Evolutionary conservation across 2,797 vertebrate genomes (phyloP).

Genomic region (Clarias fuscus): DNA sequence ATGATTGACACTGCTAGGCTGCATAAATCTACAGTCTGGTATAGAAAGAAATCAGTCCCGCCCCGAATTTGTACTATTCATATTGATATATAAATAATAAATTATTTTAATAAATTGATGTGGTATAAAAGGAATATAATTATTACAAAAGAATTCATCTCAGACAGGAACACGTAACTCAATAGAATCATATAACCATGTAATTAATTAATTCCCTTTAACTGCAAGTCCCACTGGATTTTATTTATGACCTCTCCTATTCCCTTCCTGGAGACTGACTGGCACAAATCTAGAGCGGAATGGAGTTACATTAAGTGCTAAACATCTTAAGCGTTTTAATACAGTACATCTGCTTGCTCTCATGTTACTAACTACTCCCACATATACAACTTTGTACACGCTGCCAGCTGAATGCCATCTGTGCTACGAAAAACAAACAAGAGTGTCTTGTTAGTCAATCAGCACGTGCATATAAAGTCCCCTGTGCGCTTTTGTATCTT

Average conservation of each 20-base stretch:
- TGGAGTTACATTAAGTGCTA: slow-evolving; percentile 7
- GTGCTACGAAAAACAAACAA: slow-evolving; percentile 7
- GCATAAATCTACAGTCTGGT: background rate
- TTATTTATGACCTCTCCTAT: slow-evolving; percentile 5
- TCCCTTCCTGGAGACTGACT: background rate
- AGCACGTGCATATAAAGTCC: background rate
- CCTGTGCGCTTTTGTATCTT: background rate
- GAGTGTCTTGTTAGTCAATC: background rate
- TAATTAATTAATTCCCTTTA: background rate
- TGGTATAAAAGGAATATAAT: background rate
- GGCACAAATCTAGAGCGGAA: background rate
- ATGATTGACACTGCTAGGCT: background rate
- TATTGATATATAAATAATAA: too few species aligned
- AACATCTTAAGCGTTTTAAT: background rate
- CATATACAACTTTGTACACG: background rate
- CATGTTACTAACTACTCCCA: background rate
- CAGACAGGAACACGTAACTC: background rate
- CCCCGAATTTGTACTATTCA: background rate
- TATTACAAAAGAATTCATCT: background rate
- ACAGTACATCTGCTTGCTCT: slow-evolving; percentile 1
- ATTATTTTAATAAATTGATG: too few species aligned
- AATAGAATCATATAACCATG: background rate
- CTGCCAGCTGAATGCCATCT: background rate
- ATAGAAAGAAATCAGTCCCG: background rate
- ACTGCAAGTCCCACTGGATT: background rate